phyloP scores from a whole-genome alignment of 1,140 invertebrate species.

The Rhopalosiphum maidis region DNA sequence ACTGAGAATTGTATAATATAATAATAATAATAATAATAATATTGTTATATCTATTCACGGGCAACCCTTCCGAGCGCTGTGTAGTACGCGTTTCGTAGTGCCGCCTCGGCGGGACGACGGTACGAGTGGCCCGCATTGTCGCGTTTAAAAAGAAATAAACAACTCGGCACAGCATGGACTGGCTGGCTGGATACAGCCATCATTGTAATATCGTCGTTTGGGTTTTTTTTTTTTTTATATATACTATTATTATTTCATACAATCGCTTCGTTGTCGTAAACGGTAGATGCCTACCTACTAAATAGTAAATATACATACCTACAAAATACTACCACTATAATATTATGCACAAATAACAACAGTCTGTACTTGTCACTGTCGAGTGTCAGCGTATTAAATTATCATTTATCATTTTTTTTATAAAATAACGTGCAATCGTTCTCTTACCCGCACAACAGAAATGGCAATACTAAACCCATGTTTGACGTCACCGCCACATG shows the following conservation, averaged over 20 bases:
- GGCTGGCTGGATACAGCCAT: background rate
- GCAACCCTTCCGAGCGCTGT: background rate
- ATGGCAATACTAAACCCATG: background rate
- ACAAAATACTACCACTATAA: background rate
- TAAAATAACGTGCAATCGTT: no score
- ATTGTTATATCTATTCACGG: background rate
- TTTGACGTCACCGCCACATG: background rate
- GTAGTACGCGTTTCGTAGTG: no score
- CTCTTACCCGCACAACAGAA: no score
- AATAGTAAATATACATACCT: background rate
- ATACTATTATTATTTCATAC: background rate
- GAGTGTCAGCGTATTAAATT: background rate
- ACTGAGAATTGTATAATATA: background rate
- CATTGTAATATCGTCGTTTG: background rate
- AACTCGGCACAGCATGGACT: background rate
- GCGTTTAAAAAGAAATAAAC: background rate
- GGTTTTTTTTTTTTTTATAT: background rate
- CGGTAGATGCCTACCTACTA: background rate
- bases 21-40: background rate
- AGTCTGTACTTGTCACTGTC: background rate
- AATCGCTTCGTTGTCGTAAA: background rate
- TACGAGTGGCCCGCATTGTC: constrained; percentile 31
- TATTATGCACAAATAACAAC: background rate
- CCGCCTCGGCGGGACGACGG: background rate
- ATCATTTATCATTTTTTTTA: background rate